phyloP scores from a whole-genome alignment of 2,797 vertebrate genomes.

The Oophaga sylvatica region DNA sequence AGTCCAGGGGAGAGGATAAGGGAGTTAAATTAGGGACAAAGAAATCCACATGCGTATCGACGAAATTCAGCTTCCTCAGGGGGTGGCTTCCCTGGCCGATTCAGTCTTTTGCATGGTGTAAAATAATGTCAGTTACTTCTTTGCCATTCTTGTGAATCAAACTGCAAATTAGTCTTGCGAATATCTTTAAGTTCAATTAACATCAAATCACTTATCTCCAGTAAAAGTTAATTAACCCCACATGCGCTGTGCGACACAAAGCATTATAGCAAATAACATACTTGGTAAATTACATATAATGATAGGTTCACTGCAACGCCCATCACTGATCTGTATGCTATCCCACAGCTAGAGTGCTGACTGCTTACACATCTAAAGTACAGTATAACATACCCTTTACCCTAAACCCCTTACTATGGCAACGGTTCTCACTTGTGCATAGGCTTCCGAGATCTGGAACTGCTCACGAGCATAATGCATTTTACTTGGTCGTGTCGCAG shows the following conservation, averaged over 20 bases:
- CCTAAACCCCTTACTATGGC: conserved; percentile 7
- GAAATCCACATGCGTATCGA: no score
- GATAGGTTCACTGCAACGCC: not conserved
- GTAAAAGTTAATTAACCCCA: not conserved
- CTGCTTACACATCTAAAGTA: not conserved
- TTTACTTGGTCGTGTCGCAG: conserved; percentile 6
- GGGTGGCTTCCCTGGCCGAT: no score
- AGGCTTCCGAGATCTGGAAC: conserved; percentile 11
- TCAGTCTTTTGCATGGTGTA: no score
- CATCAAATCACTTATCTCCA: no score
- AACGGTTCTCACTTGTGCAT: not conserved
- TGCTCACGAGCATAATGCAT: conserved; percentile 10
- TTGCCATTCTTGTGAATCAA: no score
- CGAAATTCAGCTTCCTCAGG: no score
- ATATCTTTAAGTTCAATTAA: no score
- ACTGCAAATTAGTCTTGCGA: no score
- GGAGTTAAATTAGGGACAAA: no score
- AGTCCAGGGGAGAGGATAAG: no score
- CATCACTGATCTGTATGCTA: conserved; percentile 1
- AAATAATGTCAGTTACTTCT: no score
- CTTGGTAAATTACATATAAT: not conserved
- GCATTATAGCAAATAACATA: not conserved
- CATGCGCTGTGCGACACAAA: not conserved
- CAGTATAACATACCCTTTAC: conserved; percentile 3
- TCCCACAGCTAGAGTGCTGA: not conserved